phyloP scores from a whole-genome alignment of 2,888 invertebrate genomes.

The Phaedon cochleariae region DNA sequence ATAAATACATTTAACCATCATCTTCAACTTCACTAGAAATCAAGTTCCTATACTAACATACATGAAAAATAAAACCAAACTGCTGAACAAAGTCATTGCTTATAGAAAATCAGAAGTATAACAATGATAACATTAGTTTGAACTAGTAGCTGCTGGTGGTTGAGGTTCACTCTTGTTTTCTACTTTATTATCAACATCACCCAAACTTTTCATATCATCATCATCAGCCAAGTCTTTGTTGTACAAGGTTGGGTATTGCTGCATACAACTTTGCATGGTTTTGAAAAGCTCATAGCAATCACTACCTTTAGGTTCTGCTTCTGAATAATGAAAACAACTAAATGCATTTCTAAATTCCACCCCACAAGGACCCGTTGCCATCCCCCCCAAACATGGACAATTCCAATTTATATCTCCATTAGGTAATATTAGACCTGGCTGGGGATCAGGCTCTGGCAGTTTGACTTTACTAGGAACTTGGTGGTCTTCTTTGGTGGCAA shows the following conservation, averaged over 20 bases:
- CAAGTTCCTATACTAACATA: no score
- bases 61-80: no score
- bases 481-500: slow-evolving; percentile 83
- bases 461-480: slow-evolving; percentile 73
- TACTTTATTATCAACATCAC: slow-evolving; percentile 6
- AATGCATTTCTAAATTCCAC: slow-evolving; percentile 93
- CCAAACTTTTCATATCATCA: slow-evolving; percentile 58
- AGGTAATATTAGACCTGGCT: slow-evolving; percentile 81
- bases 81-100: no score
- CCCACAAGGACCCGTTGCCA: slow-evolving; percentile 97
- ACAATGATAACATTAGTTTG: slow-evolving; percentile 1
- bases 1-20: neutral
- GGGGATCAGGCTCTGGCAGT: slow-evolving; percentile 77
- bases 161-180: slow-evolving; percentile 6
- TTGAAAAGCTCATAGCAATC: slow-evolving; percentile 92
- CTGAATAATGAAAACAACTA: slow-evolving; percentile 93
- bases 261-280: slow-evolving; percentile 91
- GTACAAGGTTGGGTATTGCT: slow-evolving; percentile 85
- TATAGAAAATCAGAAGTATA: no score
- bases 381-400: slow-evolving; percentile 96
- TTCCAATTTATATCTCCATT: slow-evolving; percentile 96
- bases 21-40: neutral
- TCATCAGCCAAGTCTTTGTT: slow-evolving; percentile 75
- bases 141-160: slow-evolving; percentile 2
- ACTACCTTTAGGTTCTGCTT: slow-evolving; percentile 86